Base-by-base conservation (phyloP, 2,888 invertebrate species). In the Amphipoea lucens region DNA sequence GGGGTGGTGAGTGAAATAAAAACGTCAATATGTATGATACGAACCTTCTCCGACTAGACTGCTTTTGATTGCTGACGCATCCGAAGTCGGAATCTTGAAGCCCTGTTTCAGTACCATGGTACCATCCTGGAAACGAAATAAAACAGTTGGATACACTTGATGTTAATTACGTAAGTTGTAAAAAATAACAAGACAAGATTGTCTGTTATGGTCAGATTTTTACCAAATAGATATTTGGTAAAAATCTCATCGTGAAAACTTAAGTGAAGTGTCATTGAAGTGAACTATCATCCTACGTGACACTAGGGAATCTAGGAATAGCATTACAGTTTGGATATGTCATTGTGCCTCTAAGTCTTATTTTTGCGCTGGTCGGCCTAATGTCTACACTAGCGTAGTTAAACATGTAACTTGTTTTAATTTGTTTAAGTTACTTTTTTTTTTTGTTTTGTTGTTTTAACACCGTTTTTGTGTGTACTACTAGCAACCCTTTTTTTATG, bases 71-170 rank as follows among this genome's bases (percentile, higher is more conserved):
- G 91, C 76, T 5, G 89, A 63, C 20, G 94, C 83, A 72, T 95
- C 95, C 1, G 93, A 80, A 17, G 92, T 90, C 0, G 97, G 95
- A 63, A 97, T 82, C 87, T 97, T 97, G 48, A 97, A 94, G 63
- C 97, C 97, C 84, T 94, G 95, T 84, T 97, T 97, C 74, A 97
- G 89, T 57, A 97, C 96, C 96, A 97, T 97, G 11, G 96, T 96
- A 40, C 97, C 97, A 87, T 95, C 97, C 97, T 97, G 91, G 66
- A 91, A 89, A 77, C 7, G 70, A 42, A 72, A 51, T 51, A 54
- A 77, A 62, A 57, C 4, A 36, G n/a, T 65, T 84, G 2, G 40
- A 48, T 17, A 29, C 3, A 70, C 36, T 9, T 7, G 14, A 14
- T 36, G 23, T 12, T 48, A 12, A 45, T 17, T 45, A 75, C 36